phyloP scores from a whole-genome alignment of 2,797 vertebrate species.

The Chelonia mydas region DNA sequence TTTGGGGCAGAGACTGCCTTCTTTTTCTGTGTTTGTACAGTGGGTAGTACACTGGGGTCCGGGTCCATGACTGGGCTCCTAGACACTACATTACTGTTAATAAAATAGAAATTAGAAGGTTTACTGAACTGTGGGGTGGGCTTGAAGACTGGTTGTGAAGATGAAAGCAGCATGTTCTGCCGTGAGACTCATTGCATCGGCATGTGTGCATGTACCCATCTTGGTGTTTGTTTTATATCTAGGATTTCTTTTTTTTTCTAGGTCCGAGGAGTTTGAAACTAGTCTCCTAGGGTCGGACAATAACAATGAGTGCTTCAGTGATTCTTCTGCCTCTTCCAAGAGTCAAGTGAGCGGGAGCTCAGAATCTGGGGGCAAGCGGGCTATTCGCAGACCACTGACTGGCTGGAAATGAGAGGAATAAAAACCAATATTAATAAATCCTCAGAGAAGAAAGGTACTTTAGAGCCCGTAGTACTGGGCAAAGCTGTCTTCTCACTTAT shows the following conservation, averaged over 20 bases:
- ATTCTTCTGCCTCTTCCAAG: conserved; percentile 37
- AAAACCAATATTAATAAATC: conserved; percentile 27
- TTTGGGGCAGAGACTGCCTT: not conserved
- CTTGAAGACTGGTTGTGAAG: not conserved
- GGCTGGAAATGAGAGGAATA: conserved; percentile 80
- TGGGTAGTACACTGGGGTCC: not conserved
- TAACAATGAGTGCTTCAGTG: conserved; percentile 53
- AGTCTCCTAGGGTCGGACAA: conserved; percentile 55
- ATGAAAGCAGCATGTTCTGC: not conserved
- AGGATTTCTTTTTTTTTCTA: conserved; percentile 14
- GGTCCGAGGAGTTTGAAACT: conserved; percentile 71
- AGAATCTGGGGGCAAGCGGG: conserved; percentile 47
- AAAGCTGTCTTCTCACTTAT: not conserved
- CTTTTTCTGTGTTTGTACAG: not conserved
- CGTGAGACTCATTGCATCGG: not conserved
- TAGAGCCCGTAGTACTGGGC: accelerated
- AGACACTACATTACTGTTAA: not conserved
- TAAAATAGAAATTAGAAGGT: not conserved
- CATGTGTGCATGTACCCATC: not conserved
- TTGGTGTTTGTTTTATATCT: conserved; percentile 7
- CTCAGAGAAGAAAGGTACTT: conserved; percentile 54
- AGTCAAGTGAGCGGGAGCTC: conserved; percentile 49
- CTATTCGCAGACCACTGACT: conserved; percentile 74
- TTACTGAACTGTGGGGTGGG: not conserved
- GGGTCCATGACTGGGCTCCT: not conserved